Conservation (phyloP, 64 coral and sea anemone species). For the Montipora capricornis region DNA sequence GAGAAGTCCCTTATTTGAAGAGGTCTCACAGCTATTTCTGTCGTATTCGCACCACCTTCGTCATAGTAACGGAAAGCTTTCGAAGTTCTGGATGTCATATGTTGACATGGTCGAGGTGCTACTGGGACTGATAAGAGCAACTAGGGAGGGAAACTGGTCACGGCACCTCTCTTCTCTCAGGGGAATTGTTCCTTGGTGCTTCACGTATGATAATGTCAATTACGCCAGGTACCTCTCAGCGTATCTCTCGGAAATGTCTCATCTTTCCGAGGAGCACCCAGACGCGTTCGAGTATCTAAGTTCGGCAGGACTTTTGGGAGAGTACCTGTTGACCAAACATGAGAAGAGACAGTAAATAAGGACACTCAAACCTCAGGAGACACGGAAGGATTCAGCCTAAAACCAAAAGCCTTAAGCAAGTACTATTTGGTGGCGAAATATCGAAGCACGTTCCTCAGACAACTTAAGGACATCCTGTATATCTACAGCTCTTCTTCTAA, state of each 20-base stretch:
- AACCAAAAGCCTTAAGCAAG: constrained; percentile 51
- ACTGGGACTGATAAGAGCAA: not conserved
- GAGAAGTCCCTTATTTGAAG: no score
- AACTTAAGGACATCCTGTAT: constrained; percentile 59
- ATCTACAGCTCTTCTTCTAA: not conserved
- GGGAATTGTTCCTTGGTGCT: constrained; percentile 72
- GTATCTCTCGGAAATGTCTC: no score
- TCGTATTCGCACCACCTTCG: no score
- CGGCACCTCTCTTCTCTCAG: not conserved
- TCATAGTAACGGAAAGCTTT: no score
- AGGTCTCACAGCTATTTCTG: no score
- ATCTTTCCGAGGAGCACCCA: no score
- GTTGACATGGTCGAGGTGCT: no score
- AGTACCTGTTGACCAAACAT: constrained; percentile 65
- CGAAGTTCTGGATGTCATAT: no score
- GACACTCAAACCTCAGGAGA: constrained; percentile 60
- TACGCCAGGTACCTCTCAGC: constrained; percentile 63
- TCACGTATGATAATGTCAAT: constrained; percentile 71
- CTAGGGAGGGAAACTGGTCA: constrained; percentile 55
- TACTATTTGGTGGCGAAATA: constrained; percentile 70
- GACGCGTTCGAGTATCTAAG: not conserved
- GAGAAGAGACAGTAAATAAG: constrained; percentile 74
- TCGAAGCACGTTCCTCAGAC: constrained; percentile 49
- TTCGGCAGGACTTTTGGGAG: constrained; percentile 72
- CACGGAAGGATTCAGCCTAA: constrained; percentile 72